These are phyloP conservation scores for Psococerastis gibbosa DNA, from an alignment of 2,888 invertebrate species.

Conservation along the genomic window DNA sequence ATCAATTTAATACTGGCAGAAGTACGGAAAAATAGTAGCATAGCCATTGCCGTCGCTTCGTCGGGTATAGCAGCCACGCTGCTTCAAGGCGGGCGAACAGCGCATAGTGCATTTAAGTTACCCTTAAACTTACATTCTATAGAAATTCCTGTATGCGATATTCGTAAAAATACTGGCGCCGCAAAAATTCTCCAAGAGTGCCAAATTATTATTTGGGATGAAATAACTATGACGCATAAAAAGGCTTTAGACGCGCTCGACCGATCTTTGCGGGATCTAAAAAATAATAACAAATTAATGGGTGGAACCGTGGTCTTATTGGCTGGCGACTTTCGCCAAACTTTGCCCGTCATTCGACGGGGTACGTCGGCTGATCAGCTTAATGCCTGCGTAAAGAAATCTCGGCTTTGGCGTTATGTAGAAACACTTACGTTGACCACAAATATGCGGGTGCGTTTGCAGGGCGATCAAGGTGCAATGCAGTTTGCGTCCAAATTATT, in stretches of 20 bases:
- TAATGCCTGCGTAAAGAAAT: not conserved
- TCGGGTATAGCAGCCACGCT: conserved; percentile 28
- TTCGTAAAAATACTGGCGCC: conserved; percentile 18
- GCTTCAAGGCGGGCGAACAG: conserved; percentile 23
- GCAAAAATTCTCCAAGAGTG: conserved; percentile 20
- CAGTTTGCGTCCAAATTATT: not conserved
- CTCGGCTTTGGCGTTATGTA: not conserved
- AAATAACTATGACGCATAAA: conserved; percentile 25
- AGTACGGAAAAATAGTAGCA: conserved; percentile 20
- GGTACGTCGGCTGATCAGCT: not conserved
- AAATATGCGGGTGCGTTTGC: not conserved
- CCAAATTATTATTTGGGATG: conserved; percentile 25
- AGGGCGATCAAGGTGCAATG: not conserved
- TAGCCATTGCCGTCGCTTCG: conserved; percentile 24
- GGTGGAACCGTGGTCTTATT: conserved; percentile 18
- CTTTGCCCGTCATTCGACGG: conserved; percentile 19
- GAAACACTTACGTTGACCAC: not conserved
- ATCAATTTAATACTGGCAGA: conserved; percentile 23
- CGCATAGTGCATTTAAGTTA: conserved; percentile 24
- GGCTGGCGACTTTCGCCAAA: conserved; percentile 21
- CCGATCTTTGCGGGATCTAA: conserved; percentile 18
- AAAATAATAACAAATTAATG: conserved; percentile 14
- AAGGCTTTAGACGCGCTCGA: conserved; percentile 22
- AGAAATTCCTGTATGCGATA: conserved; percentile 22
- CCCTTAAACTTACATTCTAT: conserved; percentile 21